Evolutionary conservation across 2,113 vertebrate genomes (phyloP), one percentile per base, ranked within the genome.

Genomic region (Trematocara unimaculatum): DNA sequence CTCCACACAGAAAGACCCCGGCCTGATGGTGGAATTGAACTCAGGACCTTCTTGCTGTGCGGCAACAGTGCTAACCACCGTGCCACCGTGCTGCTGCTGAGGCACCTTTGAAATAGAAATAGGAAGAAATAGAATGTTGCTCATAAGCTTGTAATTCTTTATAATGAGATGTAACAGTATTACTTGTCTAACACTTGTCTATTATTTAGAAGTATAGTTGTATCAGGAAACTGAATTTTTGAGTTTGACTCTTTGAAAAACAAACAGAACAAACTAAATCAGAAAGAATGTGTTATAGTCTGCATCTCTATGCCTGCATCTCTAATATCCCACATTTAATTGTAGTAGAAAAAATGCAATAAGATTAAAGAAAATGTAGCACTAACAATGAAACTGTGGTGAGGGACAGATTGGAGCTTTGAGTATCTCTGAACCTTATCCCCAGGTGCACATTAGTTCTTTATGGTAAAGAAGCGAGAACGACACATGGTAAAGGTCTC

Each of bases 161-260:
- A 23, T 20, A 8, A 72, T 74, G 9, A 49, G 9, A 74, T 29
- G 23, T 18, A 47, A 42, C 4, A 9, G 20, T 18, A 29, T 45
- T 47, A 29, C 56, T 60, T 7, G n/a, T 20, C 51, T 53, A 64
- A 64, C 17, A n/a, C 17, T 3, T 45, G 40, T 74, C 23, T 74
- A 47, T 47, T 74, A 18, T 47, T 70, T 42, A 23, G 35, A 74
- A 29, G 23, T 47, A 74, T 12, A 47, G 67, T 74, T 47, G 40
- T 15, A 45, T 29, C 13, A 45, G 7, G 20, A 5, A 23, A 72
- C 2, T 0, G 4, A 17, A 26, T 74, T 74, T 3, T 74, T 6
- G 8, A 11, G 14, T 42, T 47, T 45, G 20, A 17, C 10, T n/a
- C 31, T 12, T 64, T 64, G 60, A 26, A 47, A 45, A 74, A 74